Evolutionary conservation across 2,797 vertebrate species (phyloP).

Genomic region (Macropus fuliginosus): DNA sequence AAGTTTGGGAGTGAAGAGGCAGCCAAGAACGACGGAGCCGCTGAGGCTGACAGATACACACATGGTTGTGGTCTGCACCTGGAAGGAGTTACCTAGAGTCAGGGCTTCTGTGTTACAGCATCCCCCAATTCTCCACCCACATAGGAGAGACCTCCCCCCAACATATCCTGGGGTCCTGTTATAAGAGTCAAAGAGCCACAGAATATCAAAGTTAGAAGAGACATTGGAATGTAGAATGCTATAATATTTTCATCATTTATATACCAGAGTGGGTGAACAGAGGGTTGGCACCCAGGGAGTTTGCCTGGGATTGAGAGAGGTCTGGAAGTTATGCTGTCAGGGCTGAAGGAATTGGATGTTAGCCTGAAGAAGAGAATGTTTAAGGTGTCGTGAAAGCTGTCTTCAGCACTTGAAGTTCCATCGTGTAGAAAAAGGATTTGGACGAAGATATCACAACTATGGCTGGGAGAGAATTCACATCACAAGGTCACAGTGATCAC

Average conservation of each 20-base stretch:
- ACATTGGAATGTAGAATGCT: not conserved
- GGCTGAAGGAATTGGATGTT: not conserved
- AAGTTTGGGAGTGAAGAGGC: constrained; percentile 97
- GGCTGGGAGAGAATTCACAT: not conserved
- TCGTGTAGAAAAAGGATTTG: not conserved
- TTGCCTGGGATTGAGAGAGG: not conserved
- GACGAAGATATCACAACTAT: not conserved
- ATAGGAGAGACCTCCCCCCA: not conserved
- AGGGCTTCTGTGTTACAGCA: not conserved
- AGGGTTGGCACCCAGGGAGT: not conserved
- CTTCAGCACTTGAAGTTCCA: not conserved
- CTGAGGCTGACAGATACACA: constrained; percentile 99
- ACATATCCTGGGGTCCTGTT: not conserved
- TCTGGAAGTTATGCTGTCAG: not conserved
- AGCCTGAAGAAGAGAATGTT: not conserved
- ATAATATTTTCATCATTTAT: not conserved
- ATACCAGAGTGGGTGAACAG: not conserved
- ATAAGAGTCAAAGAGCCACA: not conserved
- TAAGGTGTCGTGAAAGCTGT: not conserved
- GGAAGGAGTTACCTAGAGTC: constrained; percentile 42
- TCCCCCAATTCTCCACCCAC: not conserved
- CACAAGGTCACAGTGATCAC: not conserved
- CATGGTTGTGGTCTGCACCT: constrained; percentile 99
- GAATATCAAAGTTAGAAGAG: not conserved
- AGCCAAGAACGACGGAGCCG: constrained; percentile 97